These are phyloP conservation scores for Conger conger DNA, from an alignment of 2,113 vertebrate species.

Conservation along the genomic window DNA sequence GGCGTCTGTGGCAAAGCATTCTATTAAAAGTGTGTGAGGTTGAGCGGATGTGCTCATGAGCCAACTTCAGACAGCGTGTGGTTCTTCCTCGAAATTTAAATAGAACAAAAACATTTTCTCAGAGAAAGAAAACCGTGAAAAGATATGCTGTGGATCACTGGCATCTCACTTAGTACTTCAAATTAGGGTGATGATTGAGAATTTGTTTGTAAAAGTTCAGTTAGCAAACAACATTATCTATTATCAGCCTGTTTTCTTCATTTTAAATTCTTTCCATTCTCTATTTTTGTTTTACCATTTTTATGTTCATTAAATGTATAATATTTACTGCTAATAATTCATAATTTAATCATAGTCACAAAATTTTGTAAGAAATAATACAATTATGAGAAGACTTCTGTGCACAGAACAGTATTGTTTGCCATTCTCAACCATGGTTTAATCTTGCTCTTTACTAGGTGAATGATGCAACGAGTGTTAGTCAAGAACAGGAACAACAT, in stretches of 20 bases:
- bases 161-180: neutral
- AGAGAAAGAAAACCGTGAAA: neutral
- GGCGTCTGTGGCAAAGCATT: constrained; percentile 61
- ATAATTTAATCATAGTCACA: neutral
- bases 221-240: no score
- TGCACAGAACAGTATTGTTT: neutral
- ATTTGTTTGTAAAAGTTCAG: no score
- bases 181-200: neutral
- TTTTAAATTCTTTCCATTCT: neutral
- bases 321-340: neutral
- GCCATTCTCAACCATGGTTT: no score
- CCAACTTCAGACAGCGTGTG: constrained; percentile 49
- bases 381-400: no score
- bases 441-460: neutral
- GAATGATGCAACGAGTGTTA: neutral
- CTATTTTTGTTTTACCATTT: neutral
- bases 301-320: neutral
- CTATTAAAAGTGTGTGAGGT: constrained; percentile 52
- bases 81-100: constrained; percentile 75
- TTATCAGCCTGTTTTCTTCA: neutral
- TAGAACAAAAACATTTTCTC: no score
- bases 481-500: neutral
- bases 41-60: constrained; percentile 59
- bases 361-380: neutral
- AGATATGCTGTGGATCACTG: neutral